Percentiles rank a stretch among this genome's conserved stretches.
Conservation (phyloP, 1,140 invertebrate species). For the Trachymyrmex septentrionalis region DNA sequence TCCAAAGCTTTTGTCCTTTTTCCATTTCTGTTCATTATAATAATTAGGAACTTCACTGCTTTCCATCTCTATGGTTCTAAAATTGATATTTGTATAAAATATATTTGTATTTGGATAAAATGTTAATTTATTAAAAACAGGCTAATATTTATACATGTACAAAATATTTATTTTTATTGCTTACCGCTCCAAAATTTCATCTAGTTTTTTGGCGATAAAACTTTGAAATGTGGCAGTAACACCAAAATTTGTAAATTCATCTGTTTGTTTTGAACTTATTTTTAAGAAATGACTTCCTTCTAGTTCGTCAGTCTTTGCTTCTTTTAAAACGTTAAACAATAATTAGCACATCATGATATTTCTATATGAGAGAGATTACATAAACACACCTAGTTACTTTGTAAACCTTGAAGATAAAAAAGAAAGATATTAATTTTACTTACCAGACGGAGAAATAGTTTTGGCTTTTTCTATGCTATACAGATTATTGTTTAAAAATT, state of each 20-base stretch:
- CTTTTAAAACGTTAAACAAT: conserved; percentile 29
- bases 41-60: neutral
- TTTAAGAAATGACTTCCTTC: conserved; percentile 38
- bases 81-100: conserved; percentile 32
- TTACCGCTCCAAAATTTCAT: conserved; percentile 76
- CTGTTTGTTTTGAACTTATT: conserved; percentile 1
- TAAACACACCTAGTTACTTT: neutral
- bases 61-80: conserved; percentile 66
- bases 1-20: conserved; percentile 45
- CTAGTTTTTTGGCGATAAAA: conserved; percentile 78
- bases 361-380: neutral
- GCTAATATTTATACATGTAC: neutral
- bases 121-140: conserved; percentile 1
- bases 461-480: neutral
- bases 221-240: conserved; percentile 71
- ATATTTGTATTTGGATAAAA: conserved; percentile 18
- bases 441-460: neutral
- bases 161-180: conserved; percentile 22
- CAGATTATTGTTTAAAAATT: conserved; percentile 64
- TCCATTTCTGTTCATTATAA: conserved; percentile 42
- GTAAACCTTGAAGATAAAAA: neutral
- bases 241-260: conserved; percentile 75
- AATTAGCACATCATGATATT: conserved; percentile 20
- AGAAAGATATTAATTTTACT: neutral
- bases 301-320: neutral